Evolutionary conservation across 2,888 invertebrate species (phyloP), one percentile per base, ranked within the genome.

Genomic region (Troides helena): DNA sequence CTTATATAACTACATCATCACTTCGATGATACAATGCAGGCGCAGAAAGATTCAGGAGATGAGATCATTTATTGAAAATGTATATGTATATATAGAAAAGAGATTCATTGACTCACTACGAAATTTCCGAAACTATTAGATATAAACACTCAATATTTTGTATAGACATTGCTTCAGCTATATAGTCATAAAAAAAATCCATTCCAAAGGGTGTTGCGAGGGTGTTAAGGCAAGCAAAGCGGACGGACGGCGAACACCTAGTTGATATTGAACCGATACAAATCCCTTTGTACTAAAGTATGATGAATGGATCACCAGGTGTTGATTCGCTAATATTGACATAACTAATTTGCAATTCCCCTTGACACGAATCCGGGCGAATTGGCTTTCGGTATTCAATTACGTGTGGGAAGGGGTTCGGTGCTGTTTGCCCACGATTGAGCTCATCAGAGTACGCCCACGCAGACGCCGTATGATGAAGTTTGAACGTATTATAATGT

Each of bases 381-480:
- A 71, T 73, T 72, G 68, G 71, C 73, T 72, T 72, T 74, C 73
- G 69, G 69, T 67, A 67, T 69, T 69, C 64, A 56, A 64, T 70
- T 64, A 67, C 30, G 67, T 61, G 70, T 70, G 64, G 70, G 70
- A 56, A 50, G 64, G 61, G 70, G 43, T 56, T 56, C 60, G 59
- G 59, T 46, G 30, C 39, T 65, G 53, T 70, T 70, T 70, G 64
- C 70, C 70, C 70, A 70, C 70, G 70, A 67, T 57, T 65, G 30
- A 70, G 67, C 64, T 67, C 63, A 70, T 67, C 70, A 18, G 61
- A 61, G 43, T 62, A 56, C 67, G 36, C 70, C 70, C 64, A 70
- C 70, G 61, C 43, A 53, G 30, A 5, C 1, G 56, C 39, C 39
- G 46, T 36, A 64, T 60, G 30, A 68, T 62, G 68, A 63, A 60